These are phyloP conservation scores for Halcyon leucocephala DNA, from an alignment of 2,797 vertebrate species.

Conservation along the genomic window DNA sequence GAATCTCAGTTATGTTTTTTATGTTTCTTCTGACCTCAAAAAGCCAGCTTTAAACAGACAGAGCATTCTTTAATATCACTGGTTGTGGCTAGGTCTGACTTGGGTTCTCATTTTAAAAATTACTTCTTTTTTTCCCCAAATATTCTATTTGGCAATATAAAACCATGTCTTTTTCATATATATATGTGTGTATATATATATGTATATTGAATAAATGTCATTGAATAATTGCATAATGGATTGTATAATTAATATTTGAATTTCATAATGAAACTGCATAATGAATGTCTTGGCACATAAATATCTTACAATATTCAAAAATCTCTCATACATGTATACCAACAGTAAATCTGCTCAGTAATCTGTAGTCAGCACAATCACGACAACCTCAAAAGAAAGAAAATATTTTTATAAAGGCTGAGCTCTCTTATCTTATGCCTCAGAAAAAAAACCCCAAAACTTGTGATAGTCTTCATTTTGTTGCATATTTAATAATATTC, in stretches of 20 bases:
- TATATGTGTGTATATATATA: rapidly evolving
- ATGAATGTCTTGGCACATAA: neutral
- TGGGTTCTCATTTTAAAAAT: neutral
- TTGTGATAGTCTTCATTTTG: neutral
- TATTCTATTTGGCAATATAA: neutral
- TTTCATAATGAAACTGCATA: slow-evolving; percentile 3
- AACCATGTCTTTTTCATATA: neutral
- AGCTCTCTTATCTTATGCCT: neutral
- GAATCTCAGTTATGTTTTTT: slow-evolving; percentile 9
- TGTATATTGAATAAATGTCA: neutral
- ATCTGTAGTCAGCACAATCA: neutral
- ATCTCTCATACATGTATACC: neutral
- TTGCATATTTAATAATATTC: neutral
- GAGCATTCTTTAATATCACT: neutral
- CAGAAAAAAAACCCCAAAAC: neutral
- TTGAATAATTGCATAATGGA: neutral
- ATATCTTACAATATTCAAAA: neutral
- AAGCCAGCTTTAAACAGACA: neutral
- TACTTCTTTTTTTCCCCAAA: neutral
- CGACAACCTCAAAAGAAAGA: neutral
- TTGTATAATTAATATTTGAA: neutral
- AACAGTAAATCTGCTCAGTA: neutral
- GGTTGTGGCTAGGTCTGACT: neutral
- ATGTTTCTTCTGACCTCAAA: slow-evolving; percentile 1
- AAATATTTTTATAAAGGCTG: neutral